phyloP scores from a whole-genome alignment of 2,888 invertebrate genomes.

The Synergus umbraculus region DNA sequence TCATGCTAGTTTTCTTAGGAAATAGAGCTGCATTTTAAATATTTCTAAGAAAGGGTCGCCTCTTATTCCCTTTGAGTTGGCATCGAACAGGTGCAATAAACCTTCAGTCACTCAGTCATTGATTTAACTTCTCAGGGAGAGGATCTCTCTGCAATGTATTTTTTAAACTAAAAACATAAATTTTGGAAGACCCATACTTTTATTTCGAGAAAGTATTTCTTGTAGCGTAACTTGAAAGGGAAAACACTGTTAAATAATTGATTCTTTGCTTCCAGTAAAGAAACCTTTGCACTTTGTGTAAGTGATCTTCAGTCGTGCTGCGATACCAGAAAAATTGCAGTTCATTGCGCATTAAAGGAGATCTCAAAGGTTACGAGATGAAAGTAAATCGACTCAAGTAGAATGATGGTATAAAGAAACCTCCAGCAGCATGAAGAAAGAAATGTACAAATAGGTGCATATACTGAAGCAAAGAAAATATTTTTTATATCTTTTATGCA shows the following conservation, averaged over 20 bases:
- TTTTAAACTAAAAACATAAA: not conserved
- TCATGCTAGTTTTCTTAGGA: too few relatives aligned
- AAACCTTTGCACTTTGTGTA: conserved; percentile 4
- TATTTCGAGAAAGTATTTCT: not conserved
- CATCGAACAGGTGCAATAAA: too few relatives aligned
- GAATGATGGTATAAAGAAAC: not conserved
- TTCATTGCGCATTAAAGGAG: conserved; percentile 57
- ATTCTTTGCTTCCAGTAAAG: not conserved
- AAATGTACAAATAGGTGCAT: not conserved
- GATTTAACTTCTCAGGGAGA: too few relatives aligned
- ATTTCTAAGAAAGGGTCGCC: too few relatives aligned
- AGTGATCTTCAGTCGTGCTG: conserved; percentile 9
- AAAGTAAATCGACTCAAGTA: conserved; percentile 66
- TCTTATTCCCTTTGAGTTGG: too few relatives aligned
- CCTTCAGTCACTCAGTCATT: too few relatives aligned
- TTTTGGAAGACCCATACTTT: not conserved
- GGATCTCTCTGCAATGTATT: not conserved
- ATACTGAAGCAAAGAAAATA: not conserved
- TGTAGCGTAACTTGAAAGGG: not conserved
- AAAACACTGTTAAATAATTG: not conserved
- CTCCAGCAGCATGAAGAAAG: not conserved
- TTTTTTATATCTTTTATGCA: not conserved
- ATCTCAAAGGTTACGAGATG: conserved; percentile 69
- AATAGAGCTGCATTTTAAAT: too few relatives aligned
- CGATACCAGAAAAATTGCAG: conserved; percentile 14